phyloP scores from a whole-genome alignment of 2,888 invertebrate species.

The Troilus luridus region DNA sequence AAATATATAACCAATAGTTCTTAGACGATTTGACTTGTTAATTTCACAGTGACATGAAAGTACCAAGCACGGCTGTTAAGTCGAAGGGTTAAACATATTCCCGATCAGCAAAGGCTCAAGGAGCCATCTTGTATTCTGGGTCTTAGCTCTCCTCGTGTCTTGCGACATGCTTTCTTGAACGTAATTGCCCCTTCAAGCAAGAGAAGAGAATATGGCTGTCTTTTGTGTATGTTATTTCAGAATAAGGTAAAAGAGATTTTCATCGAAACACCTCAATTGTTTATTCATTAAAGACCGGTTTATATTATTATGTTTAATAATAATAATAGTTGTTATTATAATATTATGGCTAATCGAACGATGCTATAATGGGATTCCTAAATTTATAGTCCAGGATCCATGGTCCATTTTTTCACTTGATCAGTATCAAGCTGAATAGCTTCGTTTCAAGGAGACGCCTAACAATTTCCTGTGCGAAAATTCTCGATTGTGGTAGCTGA shows the following conservation, averaged over 20 bases:
- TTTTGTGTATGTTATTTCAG: background rate
- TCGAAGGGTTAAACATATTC: conserved; percentile 12
- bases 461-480: too few relatives aligned
- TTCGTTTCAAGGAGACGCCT: too few relatives aligned
- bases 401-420: too few relatives aligned
- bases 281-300: too few relatives aligned
- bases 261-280: too few relatives aligned
- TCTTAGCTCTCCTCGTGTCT: background rate
- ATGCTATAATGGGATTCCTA: too few relatives aligned
- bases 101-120: background rate
- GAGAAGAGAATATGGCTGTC: background rate
- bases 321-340: too few relatives aligned
- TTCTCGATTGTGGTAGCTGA: too few relatives aligned
- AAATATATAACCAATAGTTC: background rate
- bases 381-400: too few relatives aligned
- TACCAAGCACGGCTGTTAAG: background rate
- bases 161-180: background rate
- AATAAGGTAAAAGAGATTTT: background rate
- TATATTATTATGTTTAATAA: too few relatives aligned
- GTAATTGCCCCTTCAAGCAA: background rate
- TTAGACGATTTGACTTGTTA: conserved; percentile 2
- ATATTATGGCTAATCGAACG: too few relatives aligned
- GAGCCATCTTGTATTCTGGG: background rate
- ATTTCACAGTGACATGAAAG: background rate
- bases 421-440: too few relatives aligned